Percentiles rank a stretch among this genome's conserved stretches.
Evolutionary conservation across 2,113 vertebrate species (phyloP).

Genomic region (Stegastes partitus): DNA sequence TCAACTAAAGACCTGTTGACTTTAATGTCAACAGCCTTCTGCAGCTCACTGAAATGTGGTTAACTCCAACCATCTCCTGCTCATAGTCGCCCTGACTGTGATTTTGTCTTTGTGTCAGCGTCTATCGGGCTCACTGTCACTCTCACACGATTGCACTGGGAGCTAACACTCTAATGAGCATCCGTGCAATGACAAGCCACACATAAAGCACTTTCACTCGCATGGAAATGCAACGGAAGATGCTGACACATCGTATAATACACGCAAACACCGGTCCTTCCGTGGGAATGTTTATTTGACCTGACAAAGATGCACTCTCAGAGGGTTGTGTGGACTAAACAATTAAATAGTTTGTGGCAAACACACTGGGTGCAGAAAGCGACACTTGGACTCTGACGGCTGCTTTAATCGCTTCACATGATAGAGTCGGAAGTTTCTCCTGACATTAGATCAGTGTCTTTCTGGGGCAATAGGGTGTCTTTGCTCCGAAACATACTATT

Average conservation of each 20-base stretch:
- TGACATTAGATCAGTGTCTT: too few relatives aligned
- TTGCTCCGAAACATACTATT: too few relatives aligned
- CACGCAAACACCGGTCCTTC: conserved; percentile 52
- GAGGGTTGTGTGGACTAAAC: conserved; percentile 16
- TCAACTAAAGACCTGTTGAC: not conserved
- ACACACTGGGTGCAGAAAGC: conserved; percentile 40
- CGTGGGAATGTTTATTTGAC: conserved; percentile 71
- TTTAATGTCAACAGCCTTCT: not conserved
- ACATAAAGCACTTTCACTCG: conserved; percentile 46
- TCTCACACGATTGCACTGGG: conserved; percentile 52
- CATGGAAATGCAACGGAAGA: conserved; percentile 59
- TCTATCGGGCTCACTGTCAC: conserved; percentile 57
- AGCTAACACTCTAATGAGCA: conserved; percentile 69
- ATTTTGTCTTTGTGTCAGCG: conserved; percentile 49
- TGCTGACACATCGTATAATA: conserved; percentile 54
- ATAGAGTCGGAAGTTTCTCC: too few relatives aligned
- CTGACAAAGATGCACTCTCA: conserved; percentile 60
- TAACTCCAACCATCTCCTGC: conserved; percentile 17
- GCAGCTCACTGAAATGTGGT: conserved; percentile 9
- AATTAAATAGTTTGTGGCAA: conserved; percentile 10
- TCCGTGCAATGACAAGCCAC: conserved; percentile 62
- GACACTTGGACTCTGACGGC: conserved; percentile 5
- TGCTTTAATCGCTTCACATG: too few relatives aligned
- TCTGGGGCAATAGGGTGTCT: too few relatives aligned
- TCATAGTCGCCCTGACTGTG: conserved; percentile 36